phyloP scores from a whole-genome alignment of 2,797 vertebrate species.

The Eupleurogrammus muticus region DNA sequence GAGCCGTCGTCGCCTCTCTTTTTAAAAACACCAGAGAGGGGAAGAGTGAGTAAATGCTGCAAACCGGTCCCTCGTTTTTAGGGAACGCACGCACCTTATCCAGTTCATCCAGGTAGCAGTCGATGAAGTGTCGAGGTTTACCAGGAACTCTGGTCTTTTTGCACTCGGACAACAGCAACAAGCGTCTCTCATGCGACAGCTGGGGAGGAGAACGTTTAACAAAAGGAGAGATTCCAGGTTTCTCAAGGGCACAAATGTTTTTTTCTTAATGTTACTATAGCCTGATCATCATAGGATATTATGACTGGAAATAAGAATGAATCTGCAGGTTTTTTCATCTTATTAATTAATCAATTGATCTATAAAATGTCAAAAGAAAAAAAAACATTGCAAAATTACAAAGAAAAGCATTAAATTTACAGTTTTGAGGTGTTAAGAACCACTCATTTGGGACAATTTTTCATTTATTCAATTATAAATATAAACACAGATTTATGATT shows the following conservation, averaged over 20 bases:
- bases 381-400: too few relatives aligned
- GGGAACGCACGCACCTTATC: conserved; percentile 28
- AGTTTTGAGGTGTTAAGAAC: too few relatives aligned
- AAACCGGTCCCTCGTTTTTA: not conserved
- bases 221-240: not conserved
- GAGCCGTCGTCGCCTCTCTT: conserved; percentile 46
- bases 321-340: not conserved
- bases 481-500: too few relatives aligned
- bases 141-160: conserved; percentile 63
- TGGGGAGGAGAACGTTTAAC: not conserved
- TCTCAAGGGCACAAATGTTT: too few relatives aligned
- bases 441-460: too few relatives aligned
- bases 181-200: conserved; percentile 5
- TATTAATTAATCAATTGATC: too few relatives aligned
- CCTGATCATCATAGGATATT: too few relatives aligned
- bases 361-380: too few relatives aligned
- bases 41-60: not conserved
- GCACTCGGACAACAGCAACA: conserved; percentile 51
- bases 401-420: too few relatives aligned
- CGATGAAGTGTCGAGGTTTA: conserved; percentile 72
- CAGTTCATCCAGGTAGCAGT: conserved; percentile 75
- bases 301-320: not conserved
- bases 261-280: too few relatives aligned
- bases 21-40: conserved; percentile 6
- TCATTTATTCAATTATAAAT: too few relatives aligned